Base-by-base conservation (phyloP, 1,140 invertebrate species). In the Drosophila ficusphila region DNA sequence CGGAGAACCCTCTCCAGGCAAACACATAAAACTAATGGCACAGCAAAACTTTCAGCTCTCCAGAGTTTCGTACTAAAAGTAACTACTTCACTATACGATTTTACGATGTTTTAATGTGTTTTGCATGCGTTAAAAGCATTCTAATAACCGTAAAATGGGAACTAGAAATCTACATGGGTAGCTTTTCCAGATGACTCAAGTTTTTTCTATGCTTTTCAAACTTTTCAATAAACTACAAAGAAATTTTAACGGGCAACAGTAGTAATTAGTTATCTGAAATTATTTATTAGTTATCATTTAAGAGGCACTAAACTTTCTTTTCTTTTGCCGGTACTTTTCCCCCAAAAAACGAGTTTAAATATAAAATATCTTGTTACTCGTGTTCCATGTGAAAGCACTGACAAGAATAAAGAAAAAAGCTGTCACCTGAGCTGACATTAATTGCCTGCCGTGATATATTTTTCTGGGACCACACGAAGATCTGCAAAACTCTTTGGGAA, bases 21-120 rank as follows among this genome's bases (percentile, higher is more conserved):
- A 33, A 57, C 61, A 58, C n/a, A 76, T 79, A 85, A 79, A 85
- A 67, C 79, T 85, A 83, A 83, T 83, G 79, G 76, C 47, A 54
- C 36, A 42, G 53, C 69, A 54, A 69, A 44, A 53, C 47, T 29
- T 29, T 38, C 31, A 21, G 39, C 52, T 52, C 47, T 34, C 19
- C 34, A 23, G 39, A 18, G 27, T 38, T 60, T 16, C 51, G 52
- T 49, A 46, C 34, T 34, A 71, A 70, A 69, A 54, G 53, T 58
- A 76, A 75, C 61, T 86, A 79, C 72, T 53, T 42, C 9, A 16
- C 8, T 33, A 53, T 51, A 42, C 56, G 19, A 12, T 83, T 83
- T 85, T 81, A 86, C 54, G 81, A 57, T 57, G 27, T 76, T 86
- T 86, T 81, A 85, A 85, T 81, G 79, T 47, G 69, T 48, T 54